Evolutionary conservation across 2,113 vertebrate species (phyloP), one percentile per base, ranked within the genome.

Genomic region (Hippoglossus stenolepis): DNA sequence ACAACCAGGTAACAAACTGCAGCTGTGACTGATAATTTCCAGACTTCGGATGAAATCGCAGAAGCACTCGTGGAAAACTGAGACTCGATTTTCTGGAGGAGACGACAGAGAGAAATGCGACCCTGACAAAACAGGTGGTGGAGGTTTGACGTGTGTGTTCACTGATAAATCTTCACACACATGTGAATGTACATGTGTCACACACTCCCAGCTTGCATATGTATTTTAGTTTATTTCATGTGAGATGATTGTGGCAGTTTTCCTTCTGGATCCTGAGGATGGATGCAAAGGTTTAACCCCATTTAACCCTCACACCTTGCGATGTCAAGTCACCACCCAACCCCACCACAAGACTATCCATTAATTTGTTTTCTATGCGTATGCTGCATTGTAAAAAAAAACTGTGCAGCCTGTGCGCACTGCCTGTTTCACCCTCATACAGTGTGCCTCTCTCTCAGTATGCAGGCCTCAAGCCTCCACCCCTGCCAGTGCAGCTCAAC

Each of bases 401-500:
- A 17, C 47, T 47, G 60, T 40, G 18, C 64, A 67, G 72, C 56
- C 54, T 49, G 54, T 73, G 65, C 23, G 15, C 45, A 45, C 73
- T 5, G 59, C 66, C 43, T 28, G 66, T 65, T 70, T 62, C 70
- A 60, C 28, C 77, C 73, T 83, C 68, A 60, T 73, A 77, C 75
- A 70, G 70, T 62, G n/a, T 59, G 60, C 61, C 76, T 79, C 70
- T 87, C 82, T 92, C 47, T 51, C 80, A 79, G 86, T 88, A 87
- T 87, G 80, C 89, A 84, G 84, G 85, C 89, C 89, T 88, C 57
- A 64, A 80, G 81, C 86, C 85, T 86, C 76, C 85, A 76, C 82
- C 86, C 82, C 87, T 92, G 87, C 90, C 89, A 84, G 77, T 72
- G 88, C 67, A 83, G 88, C 89, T 94, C 94, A 91, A 83, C 53